These are phyloP conservation scores for Helicolenus hilgendorfi DNA, from an alignment of 2,797 vertebrate genomes.

Conservation along the genomic window DNA sequence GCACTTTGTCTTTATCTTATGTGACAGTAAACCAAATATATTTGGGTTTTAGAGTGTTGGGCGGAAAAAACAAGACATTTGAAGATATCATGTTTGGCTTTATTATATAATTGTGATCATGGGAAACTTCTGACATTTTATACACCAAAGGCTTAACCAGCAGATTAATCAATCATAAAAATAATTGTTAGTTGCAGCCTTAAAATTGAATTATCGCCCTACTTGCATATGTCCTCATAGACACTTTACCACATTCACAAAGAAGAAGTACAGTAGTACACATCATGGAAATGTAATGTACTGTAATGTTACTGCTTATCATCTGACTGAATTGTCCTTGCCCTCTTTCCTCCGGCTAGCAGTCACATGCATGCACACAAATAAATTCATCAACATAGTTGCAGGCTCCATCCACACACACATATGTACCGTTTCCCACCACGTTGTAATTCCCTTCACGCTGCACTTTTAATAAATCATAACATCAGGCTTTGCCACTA, in stretches of 20 bases:
- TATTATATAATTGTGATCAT: too few species aligned
- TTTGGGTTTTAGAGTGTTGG: neutral
- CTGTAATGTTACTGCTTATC: constrained; percentile 20
- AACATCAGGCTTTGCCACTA: constrained; percentile 70
- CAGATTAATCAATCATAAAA: neutral
- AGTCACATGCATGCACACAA: constrained; percentile 46
- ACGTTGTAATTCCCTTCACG: constrained; percentile 76
- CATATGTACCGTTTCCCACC: constrained; percentile 19
- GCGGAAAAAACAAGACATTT: neutral
- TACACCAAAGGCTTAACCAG: neutral
- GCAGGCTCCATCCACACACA: constrained; percentile 8
- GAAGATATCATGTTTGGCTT: neutral
- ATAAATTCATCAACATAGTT: constrained; percentile 51
- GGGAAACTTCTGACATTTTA: neutral
- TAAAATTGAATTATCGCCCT: neutral
- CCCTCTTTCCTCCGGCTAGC: constrained; percentile 23
- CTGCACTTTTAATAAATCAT: constrained; percentile 85
- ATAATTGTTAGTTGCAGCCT: neutral
- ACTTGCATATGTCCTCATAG: neutral
- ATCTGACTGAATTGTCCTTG: constrained; percentile 58
- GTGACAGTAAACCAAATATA: neutral
- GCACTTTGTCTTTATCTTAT: neutral
- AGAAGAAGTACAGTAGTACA: neutral
- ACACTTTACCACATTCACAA: neutral
- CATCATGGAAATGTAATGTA: neutral